A percentile compares a stretch with the other conserved stretches of the same genome.
These are phyloP conservation scores for Sardina pilchardus DNA, from an alignment of 2,113 vertebrate species.

Conservation along the genomic window DNA sequence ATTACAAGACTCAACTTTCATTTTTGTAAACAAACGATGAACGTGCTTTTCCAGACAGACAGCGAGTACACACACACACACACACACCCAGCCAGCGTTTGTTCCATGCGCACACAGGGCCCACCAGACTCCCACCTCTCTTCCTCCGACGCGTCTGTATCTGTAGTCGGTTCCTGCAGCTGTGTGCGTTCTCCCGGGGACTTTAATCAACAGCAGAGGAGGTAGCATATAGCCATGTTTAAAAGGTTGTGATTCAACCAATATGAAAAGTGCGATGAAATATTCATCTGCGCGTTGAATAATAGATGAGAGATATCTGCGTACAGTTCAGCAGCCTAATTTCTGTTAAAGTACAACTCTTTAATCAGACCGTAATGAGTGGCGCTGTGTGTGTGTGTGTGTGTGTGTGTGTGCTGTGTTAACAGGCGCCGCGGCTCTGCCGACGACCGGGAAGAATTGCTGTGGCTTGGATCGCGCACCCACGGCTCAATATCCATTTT, in stretches of 20 bases:
- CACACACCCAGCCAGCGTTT: too few relatives aligned
- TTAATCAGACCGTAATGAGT: constrained; percentile 50
- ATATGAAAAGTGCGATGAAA: constrained; percentile 55
- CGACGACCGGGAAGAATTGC: constrained; percentile 42
- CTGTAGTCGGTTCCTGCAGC: neutral
- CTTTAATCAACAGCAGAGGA: constrained; percentile 50
- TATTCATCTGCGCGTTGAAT: constrained; percentile 50
- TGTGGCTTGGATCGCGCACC: constrained; percentile 17
- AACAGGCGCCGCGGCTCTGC: constrained; percentile 39
- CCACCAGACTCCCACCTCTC: too few relatives aligned
- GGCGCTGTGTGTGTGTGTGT: constrained; percentile 41
- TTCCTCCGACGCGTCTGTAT: neutral
- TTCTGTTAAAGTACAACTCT: constrained; percentile 51
- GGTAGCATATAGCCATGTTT: constrained; percentile 42
- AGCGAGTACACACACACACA: too few relatives aligned
- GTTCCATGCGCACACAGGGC: too few relatives aligned
- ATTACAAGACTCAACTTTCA: neutral
- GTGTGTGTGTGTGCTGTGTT: too few relatives aligned
- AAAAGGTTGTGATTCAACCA: constrained; percentile 49
- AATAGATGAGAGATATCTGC: constrained; percentile 52
- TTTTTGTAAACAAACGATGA: neutral
- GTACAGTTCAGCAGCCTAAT: constrained; percentile 50
- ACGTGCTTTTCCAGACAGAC: neutral
- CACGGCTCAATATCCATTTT: constrained; percentile 32
- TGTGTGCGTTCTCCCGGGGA: constrained; percentile 30